A percentile compares a stretch with the other conserved stretches of the same genome.
phyloP scores from a whole-genome alignment of 2,888 invertebrate species.

The Pseudococcus longispinus region DNA sequence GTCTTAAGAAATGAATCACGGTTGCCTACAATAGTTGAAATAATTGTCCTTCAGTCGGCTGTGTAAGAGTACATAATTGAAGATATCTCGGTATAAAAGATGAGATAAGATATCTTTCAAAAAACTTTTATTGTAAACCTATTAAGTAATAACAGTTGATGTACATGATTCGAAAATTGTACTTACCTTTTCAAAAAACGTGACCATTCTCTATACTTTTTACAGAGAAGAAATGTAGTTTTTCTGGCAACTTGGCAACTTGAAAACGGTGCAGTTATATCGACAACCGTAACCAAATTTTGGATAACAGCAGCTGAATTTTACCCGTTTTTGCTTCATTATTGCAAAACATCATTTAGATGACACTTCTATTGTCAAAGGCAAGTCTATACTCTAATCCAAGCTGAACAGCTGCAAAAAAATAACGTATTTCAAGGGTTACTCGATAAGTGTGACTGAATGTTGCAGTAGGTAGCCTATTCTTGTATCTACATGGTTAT shows the following conservation, averaged over 20 bases:
- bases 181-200: neutral
- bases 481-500: neutral
- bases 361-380: neutral
- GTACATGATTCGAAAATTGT: neutral
- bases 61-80: neutral
- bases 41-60: neutral
- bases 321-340: neutral
- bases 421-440: slow-evolving; percentile 16
- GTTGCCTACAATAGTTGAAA: neutral
- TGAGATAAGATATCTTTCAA: neutral
- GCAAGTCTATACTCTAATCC: neutral
- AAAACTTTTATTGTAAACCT: neutral
- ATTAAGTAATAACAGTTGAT: neutral
- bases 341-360: neutral
- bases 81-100: neutral
- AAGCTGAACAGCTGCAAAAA: slow-evolving; percentile 4
- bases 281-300: neutral
- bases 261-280: no score
- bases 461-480: neutral
- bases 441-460: neutral
- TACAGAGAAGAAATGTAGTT: no score
- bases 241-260: no score
- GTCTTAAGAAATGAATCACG: neutral
- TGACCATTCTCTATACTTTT: neutral
- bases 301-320: neutral